phyloP scores from a whole-genome alignment of 2,888 invertebrate genomes.

The Drosophila cognata region DNA sequence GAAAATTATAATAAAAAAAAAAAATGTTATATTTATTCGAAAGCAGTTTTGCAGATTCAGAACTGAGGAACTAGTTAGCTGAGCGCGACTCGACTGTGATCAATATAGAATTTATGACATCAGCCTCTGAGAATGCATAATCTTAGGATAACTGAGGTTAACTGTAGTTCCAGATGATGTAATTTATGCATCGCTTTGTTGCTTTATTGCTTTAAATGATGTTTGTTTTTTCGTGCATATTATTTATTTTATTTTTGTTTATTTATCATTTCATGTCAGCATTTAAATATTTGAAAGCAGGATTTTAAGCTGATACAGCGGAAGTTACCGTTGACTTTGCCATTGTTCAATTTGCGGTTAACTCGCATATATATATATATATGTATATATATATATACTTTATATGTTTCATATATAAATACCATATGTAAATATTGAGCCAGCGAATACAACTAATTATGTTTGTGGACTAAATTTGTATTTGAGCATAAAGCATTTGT shows the following conservation, averaged over 20 bases:
- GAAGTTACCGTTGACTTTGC: conserved; percentile 9
- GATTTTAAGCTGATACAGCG: conserved; percentile 1
- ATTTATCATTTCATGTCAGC: not conserved
- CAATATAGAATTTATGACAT: not conserved
- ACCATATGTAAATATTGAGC: not conserved
- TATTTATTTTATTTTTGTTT: not conserved
- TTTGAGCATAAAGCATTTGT: conserved; percentile 14
- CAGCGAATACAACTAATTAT: conserved; percentile 24
- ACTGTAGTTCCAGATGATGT: not conserved
- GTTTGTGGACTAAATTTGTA: conserved; percentile 24
- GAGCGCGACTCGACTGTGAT: not conserved
- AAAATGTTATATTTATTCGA: not conserved
- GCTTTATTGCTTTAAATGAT: not conserved
- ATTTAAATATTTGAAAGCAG: conserved; percentile 16
- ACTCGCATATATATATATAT: not conserved
- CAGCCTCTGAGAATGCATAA: not conserved
- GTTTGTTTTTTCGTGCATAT: not conserved
- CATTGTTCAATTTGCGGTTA: conserved; percentile 22
- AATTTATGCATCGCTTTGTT: not conserved
- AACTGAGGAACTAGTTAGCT: not conserved
- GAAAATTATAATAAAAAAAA: not conserved
- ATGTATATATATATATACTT: not conserved
- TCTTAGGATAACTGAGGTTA: not conserved
- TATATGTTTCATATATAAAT: not conserved
- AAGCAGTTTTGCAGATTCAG: not conserved